A percentile compares a stretch with the other conserved stretches of the same genome.
Conservation (phyloP, 2,113 vertebrate genomes). For the Arothron firmamentum region DNA sequence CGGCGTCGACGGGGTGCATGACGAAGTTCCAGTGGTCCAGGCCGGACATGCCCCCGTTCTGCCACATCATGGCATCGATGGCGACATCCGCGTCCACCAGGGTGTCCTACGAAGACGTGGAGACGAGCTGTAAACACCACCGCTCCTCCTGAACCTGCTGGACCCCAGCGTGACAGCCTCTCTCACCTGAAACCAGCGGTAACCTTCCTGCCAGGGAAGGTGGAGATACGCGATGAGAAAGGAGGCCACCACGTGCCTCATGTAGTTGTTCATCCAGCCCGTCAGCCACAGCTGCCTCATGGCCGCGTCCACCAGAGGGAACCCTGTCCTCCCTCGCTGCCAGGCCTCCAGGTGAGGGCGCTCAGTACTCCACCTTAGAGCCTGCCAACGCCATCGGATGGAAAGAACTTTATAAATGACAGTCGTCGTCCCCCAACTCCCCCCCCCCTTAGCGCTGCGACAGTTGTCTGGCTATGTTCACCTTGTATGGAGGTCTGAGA, state of each 20-base stretch:
- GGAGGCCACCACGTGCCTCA: conserved; percentile 72
- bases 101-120: conserved; percentile 61
- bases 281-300: conserved; percentile 76
- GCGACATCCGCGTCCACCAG: conserved; percentile 75
- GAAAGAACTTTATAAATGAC: not conserved
- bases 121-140: not conserved
- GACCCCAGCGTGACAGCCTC: too few relatives aligned
- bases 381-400: conserved; percentile 39
- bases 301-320: conserved; percentile 71
- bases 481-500: conserved; percentile 71
- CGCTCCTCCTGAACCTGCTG: not conserved
- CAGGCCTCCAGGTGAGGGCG: conserved; percentile 63
- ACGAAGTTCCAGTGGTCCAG: conserved; percentile 78
- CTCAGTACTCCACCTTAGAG: conserved; percentile 64
- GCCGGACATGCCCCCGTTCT: conserved; percentile 76
- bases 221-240: conserved; percentile 74
- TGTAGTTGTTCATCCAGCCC: conserved; percentile 76
- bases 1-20: conserved; percentile 73
- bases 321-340: conserved; percentile 69
- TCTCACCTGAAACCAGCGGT: conserved; percentile 72
- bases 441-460: not conserved
- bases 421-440: too few relatives aligned
- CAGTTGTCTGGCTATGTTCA: not conserved
- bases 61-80: conserved; percentile 78
- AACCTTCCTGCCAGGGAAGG: conserved; percentile 73